phyloP scores from a whole-genome alignment of 2,888 invertebrate species.

The Prosapia bicincta region DNA sequence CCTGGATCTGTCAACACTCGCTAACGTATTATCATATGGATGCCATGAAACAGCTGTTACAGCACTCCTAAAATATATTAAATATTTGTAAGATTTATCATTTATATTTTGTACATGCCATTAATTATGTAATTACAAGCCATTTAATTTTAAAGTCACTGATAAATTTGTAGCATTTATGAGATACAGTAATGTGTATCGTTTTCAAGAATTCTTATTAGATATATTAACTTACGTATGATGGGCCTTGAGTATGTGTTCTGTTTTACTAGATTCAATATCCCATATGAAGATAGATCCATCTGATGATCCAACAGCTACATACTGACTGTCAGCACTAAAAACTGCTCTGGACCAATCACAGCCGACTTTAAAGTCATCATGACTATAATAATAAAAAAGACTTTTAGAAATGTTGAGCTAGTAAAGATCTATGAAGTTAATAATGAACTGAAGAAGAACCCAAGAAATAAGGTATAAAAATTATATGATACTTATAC shows the following conservation, averaged over 20 bases:
- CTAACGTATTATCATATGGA: slow-evolving; percentile 73
- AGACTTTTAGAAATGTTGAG: no score
- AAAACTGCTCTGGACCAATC: slow-evolving; percentile 93
- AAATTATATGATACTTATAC: no score
- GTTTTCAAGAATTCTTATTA: no score
- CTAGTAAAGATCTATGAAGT: no score
- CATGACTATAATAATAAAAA: slow-evolving; percentile 72
- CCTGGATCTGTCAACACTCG: slow-evolving; percentile 80
- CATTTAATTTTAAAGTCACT: no score
- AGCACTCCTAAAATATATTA: slow-evolving; percentile 66
- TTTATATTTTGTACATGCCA: no score
- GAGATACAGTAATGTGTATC: no score
- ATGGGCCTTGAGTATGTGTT: slow-evolving; percentile 63
- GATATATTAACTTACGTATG: slow-evolving; percentile 75
- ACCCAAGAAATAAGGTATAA: no score
- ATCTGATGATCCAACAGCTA: slow-evolving; percentile 89
- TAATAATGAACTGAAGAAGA: no score
- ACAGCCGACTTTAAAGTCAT: slow-evolving; percentile 92
- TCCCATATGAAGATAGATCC: slow-evolving; percentile 93
- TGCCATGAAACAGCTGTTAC: slow-evolving; percentile 89
- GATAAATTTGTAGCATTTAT: no score
- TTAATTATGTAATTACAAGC: no score
- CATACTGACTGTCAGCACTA: slow-evolving; percentile 84
- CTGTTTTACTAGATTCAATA: slow-evolving; percentile 67
- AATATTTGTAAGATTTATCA: no score